These are phyloP conservation scores for Sthenelais limicola DNA, from an alignment of 2,888 invertebrate species.

Conservation along the genomic window DNA sequence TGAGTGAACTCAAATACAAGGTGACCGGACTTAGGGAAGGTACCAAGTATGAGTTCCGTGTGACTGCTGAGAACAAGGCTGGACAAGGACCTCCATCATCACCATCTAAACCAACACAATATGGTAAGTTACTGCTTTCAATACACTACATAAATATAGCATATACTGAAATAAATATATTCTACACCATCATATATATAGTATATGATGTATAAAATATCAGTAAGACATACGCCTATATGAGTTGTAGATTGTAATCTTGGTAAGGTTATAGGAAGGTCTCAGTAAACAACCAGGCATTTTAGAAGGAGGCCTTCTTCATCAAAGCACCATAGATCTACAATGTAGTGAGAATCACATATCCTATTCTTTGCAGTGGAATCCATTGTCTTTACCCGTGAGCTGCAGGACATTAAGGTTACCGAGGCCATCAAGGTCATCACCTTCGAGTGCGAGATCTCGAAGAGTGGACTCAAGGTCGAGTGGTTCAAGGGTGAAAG, in stretches of 20 bases:
- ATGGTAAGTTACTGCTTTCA: constrained; percentile 46
- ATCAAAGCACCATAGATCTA: too few relatives aligned
- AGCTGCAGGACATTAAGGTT: constrained; percentile 63
- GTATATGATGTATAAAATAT: too few relatives aligned
- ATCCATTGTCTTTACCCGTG: constrained; percentile 63
- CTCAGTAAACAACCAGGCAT: not conserved
- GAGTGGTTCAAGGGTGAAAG: constrained; percentile 77
- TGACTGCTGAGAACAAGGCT: constrained; percentile 89
- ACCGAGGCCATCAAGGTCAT: constrained; percentile 60
- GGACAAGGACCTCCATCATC: constrained; percentile 80
- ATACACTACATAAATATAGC: too few relatives aligned
- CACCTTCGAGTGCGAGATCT: constrained; percentile 84
- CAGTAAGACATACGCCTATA: too few relatives aligned
- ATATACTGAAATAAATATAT: too few relatives aligned
- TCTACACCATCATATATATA: too few relatives aligned
- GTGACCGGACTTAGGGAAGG: constrained; percentile 88
- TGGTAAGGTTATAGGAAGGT: not conserved
- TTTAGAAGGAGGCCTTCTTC: too few relatives aligned
- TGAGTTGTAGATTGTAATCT: too few relatives aligned
- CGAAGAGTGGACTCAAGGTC: constrained; percentile 83
- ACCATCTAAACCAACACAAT: constrained; percentile 47
- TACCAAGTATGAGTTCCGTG: constrained; percentile 90
- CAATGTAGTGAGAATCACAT: too few relatives aligned
- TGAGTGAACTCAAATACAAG: constrained; percentile 54
- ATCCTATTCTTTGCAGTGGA: constrained; percentile 68